A percentile compares a stretch with the other conserved stretches of the same genome.
phyloP scores from a whole-genome alignment of 2,113 vertebrate genomes.

The Salminus brasiliensis region DNA sequence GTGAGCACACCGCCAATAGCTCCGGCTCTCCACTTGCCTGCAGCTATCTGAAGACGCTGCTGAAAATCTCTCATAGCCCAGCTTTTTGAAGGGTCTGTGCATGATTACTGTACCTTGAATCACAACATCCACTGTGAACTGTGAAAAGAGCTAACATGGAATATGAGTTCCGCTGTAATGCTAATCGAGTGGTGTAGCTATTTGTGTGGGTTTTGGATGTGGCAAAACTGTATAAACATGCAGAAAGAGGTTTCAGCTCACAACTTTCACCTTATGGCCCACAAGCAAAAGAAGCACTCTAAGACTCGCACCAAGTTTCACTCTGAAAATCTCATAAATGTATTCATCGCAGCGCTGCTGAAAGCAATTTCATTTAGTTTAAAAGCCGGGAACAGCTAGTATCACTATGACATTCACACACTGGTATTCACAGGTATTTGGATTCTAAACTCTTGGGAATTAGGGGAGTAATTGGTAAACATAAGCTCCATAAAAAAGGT shows the following conservation, averaged over 20 bases:
- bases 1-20: constrained; percentile 49
- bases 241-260: background rate
- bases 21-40: background rate
- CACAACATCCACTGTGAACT: background rate
- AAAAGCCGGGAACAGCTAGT: background rate
- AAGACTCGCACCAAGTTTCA: too few relatives aligned
- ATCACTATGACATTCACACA: background rate
- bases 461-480: constrained; percentile 13
- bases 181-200: background rate
- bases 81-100: background rate
- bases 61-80: background rate
- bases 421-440: background rate
- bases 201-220: background rate
- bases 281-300: background rate
- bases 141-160: background rate
- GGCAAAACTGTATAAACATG: background rate
- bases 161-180: background rate
- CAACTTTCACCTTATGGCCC: background rate
- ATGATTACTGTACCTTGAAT: background rate
- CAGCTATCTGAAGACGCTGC: constrained; percentile 12
- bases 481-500: background rate
- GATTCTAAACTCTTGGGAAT: background rate
- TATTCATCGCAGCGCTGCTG: background rate
- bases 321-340: too few relatives aligned
- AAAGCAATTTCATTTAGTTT: background rate